phyloP scores from a whole-genome alignment of 2,888 invertebrate species.

The Dusona sp. region DNA sequence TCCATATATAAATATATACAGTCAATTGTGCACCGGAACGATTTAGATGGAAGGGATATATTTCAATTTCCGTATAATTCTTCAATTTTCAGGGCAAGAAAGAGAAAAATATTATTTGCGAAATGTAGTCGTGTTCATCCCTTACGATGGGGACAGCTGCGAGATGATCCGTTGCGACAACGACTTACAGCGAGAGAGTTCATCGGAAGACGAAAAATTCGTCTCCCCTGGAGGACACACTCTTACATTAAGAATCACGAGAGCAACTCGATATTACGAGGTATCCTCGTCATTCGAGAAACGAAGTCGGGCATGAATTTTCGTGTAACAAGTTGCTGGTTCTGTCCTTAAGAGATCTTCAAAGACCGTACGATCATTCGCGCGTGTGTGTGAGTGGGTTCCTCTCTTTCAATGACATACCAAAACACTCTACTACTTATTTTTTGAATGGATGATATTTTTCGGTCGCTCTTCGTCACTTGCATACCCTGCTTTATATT shows the following conservation, averaged over 20 bases:
- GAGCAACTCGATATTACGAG: conserved; percentile 66
- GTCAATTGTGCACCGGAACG: conserved; percentile 7
- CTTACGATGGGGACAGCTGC: conserved; percentile 63
- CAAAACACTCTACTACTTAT: conserved; percentile 59
- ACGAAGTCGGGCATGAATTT: conserved; percentile 78
- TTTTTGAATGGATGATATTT: conserved; percentile 59
- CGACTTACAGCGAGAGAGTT: conserved; percentile 56
- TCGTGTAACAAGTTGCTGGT: conserved; percentile 78
- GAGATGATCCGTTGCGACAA: conserved; percentile 79
- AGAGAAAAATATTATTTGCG: conserved; percentile 62
- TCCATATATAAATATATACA: conserved; percentile 2
- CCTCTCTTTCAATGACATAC: conserved; percentile 68
- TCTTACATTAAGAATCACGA: conserved; percentile 36
- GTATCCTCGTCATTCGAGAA: conserved; percentile 69
- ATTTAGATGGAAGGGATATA: conserved; percentile 32
- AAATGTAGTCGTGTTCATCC: conserved; percentile 41
- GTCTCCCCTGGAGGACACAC: conserved; percentile 14
- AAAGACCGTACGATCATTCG: conserved; percentile 65
- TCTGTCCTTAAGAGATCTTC: conserved; percentile 68
- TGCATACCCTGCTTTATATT: conserved; percentile 8
- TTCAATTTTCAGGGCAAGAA: conserved; percentile 31
- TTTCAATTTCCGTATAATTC: conserved; percentile 53
- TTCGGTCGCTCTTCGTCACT: conserved; percentile 58
- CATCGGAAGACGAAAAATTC: conserved; percentile 32
- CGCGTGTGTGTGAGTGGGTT: conserved; percentile 44